These are phyloP conservation scores for Acanthurus leucopareius DNA, from an alignment of 2,797 vertebrate species.

Conservation along the genomic window DNA sequence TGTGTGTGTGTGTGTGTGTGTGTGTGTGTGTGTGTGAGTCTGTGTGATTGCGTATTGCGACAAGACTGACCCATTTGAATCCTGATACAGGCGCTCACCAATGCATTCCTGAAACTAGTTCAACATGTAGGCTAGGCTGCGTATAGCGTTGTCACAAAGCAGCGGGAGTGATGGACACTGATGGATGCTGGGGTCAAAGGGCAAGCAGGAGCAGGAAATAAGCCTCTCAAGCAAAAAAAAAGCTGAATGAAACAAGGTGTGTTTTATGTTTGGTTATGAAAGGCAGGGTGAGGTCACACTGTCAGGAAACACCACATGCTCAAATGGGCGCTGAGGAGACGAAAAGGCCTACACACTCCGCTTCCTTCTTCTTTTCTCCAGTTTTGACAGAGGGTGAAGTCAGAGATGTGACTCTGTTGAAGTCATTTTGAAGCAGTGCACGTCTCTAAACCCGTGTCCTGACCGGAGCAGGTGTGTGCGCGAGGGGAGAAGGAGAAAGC, in stretches of 20 bases:
- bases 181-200: slow-evolving; percentile 42
- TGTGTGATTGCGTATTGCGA: slow-evolving; percentile 80
- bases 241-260: not conserved
- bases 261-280: not conserved
- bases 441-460: slow-evolving; percentile 50
- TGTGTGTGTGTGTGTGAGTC: slow-evolving; percentile 43
- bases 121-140: slow-evolving; percentile 64
- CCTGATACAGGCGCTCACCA: slow-evolving; percentile 59
- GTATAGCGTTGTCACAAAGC: not conserved
- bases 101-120: slow-evolving; percentile 71
- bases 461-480: slow-evolving; percentile 52
- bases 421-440: slow-evolving; percentile 64
- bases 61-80: slow-evolving; percentile 88
- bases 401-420: slow-evolving; percentile 38
- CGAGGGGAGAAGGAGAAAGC: slow-evolving; percentile 20
- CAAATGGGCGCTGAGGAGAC: slow-evolving; percentile 2
- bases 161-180: not conserved
- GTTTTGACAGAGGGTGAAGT: slow-evolving; percentile 26
- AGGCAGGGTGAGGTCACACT: slow-evolving; percentile 16
- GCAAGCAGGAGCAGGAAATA: not conserved
- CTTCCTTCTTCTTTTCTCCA: not conserved
- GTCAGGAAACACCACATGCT: slow-evolving; percentile 16
- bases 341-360: not conserved
- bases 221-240: not conserved
- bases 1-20: slow-evolving; percentile 26